These are phyloP conservation scores for Delichon dasypus DNA, from an alignment of 2,797 vertebrate species.

Conservation along the genomic window DNA sequence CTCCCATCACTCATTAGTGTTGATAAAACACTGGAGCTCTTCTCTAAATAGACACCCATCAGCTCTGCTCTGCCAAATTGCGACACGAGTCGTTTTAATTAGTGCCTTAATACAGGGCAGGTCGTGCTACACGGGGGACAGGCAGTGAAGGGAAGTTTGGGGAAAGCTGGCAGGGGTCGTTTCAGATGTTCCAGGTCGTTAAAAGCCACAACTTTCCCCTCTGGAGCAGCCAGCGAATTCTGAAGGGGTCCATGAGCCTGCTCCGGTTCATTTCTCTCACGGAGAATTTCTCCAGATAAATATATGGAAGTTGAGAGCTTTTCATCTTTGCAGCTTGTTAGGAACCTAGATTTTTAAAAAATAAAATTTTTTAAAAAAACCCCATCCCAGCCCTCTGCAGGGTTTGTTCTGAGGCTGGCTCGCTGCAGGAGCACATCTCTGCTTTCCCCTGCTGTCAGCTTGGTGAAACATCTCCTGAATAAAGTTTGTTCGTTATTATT, in stretches of 20 bases:
- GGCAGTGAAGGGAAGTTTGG: fast-evolving
- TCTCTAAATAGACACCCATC: neutral
- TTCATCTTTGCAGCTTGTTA: neutral
- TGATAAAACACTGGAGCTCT: slow-evolving; percentile 18
- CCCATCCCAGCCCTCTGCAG: neutral
- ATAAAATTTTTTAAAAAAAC: neutral
- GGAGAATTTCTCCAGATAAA: neutral
- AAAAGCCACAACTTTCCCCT: neutral
- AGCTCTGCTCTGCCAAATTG: neutral
- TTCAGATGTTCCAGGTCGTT: neutral
- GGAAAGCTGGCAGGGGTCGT: too few relatives aligned
- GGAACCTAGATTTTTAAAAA: neutral
- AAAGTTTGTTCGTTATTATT: neutral
- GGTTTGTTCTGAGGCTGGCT: neutral
- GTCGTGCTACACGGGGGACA: fast-evolving
- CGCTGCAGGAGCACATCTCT: neutral
- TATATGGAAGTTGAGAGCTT: neutral
- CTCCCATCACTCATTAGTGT: neutral
- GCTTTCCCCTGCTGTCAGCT: neutral
- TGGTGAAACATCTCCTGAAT: neutral
- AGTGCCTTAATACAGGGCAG: neutral
- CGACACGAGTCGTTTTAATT: neutral
- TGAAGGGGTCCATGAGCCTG: neutral
- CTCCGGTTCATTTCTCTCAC: neutral
- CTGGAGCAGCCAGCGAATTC: neutral